phyloP scores from a whole-genome alignment of 1,140 invertebrate genomes.

The Venturia canescens region DNA sequence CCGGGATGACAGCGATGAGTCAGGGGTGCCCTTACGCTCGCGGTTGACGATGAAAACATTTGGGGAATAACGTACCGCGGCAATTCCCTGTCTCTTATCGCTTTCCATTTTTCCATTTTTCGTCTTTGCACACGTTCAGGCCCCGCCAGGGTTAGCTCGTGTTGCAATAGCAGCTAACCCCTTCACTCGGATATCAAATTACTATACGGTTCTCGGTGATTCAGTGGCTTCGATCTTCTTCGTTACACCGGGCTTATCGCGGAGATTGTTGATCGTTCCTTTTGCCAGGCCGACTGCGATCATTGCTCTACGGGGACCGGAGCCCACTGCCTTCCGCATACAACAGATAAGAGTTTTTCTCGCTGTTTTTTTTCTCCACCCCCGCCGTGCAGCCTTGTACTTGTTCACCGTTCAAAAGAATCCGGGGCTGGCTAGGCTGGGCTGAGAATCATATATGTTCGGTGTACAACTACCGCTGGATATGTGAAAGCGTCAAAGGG shows the following conservation, averaged over 20 bases:
- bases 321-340: not conserved
- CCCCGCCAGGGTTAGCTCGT: not conserved
- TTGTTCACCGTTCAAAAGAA: too few species aligned
- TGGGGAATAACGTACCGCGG: not conserved
- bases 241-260: not conserved
- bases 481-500: conserved; percentile 21
- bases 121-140: not conserved
- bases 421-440: too few species aligned
- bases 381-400: too few species aligned
- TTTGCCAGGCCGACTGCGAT: not conserved
- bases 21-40: not conserved
- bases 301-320: not conserved
- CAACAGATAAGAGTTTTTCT: not conserved
- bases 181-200: not conserved
- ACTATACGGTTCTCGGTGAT: not conserved
- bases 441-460: too few species aligned
- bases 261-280: not conserved
- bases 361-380: not conserved
- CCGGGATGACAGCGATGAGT: too few species aligned
- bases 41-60: not conserved
- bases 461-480: conserved; percentile 1
- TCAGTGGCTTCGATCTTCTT: not conserved
- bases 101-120: too few species aligned
- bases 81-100: not conserved
- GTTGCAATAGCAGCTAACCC: not conserved